Conservation (phyloP, 2,888 invertebrate genomes). For the Lamellibrachia columna region DNA sequence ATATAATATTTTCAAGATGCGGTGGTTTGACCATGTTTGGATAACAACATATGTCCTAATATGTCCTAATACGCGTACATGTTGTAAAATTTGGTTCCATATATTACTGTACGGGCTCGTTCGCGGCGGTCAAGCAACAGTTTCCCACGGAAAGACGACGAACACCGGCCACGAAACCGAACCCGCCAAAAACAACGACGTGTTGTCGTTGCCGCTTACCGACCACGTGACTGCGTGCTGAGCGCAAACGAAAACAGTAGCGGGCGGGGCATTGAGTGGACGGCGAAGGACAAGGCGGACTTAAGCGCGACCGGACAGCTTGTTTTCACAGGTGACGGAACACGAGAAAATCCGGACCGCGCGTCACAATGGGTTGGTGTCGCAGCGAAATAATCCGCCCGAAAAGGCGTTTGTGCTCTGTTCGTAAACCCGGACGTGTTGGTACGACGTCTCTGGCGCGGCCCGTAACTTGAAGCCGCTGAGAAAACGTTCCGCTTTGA, state of each 20-base stretch:
- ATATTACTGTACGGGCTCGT: too few relatives aligned
- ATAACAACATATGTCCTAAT: too few relatives aligned
- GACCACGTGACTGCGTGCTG: conserved; percentile 9
- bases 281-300: not conserved
- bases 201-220: not conserved
- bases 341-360: not conserved
- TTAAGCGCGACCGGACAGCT: not conserved
- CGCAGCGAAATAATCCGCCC: not conserved
- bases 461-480: not conserved
- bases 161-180: not conserved
- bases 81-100: too few relatives aligned
- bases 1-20: too few relatives aligned
- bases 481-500: conserved; percentile 5
- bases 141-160: not conserved
- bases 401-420: not conserved
- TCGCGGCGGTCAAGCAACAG: not conserved
- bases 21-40: too few relatives aligned
- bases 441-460: not conserved
- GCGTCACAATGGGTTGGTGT: not conserved
- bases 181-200: not conserved
- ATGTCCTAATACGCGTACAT: too few relatives aligned
- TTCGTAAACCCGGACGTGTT: not conserved
- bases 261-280: not conserved
- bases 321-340: conserved; percentile 16
- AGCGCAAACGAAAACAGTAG: conserved; percentile 12